Evolutionary conservation across 1,140 invertebrate genomes (phyloP).

Genomic region (Cyrtorhinus lividipennis): DNA sequence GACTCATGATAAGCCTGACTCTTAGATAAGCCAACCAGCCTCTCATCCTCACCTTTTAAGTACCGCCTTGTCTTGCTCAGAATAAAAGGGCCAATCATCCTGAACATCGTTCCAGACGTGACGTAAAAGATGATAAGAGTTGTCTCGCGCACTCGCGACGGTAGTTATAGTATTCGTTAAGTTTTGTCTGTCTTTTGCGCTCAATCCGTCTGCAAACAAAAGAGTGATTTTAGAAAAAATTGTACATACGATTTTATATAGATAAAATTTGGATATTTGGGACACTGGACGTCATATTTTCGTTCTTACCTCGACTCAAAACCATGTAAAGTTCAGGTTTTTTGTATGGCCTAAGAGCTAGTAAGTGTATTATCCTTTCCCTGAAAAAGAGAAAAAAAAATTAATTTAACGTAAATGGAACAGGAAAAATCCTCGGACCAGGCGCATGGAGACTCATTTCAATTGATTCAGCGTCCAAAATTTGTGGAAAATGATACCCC

Average conservation of each 20-base stretch:
- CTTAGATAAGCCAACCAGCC: no score
- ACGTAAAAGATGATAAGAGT: slow-evolving; percentile 70
- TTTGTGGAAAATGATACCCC: no score
- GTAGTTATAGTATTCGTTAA: slow-evolving; percentile 54
- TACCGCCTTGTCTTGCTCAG: slow-evolving; percentile 70
- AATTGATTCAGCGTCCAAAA: no score
- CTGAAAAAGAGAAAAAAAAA: slow-evolving; percentile 44
- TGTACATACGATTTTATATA: neutral
- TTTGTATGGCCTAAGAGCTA: slow-evolving; percentile 82
- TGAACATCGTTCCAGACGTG: slow-evolving; percentile 83
- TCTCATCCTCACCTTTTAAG: slow-evolving; percentile 79
- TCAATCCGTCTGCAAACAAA: slow-evolving; percentile 61
- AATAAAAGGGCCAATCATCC: slow-evolving; percentile 87
- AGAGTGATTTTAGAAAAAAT: neutral
- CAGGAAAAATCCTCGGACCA: no score
- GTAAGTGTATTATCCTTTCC: slow-evolving; percentile 81
- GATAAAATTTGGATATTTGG: neutral
- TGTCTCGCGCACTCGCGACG: slow-evolving; percentile 66
- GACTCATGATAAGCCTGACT: no score
- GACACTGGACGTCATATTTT: neutral
- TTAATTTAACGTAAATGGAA: no score
- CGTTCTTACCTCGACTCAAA: slow-evolving; percentile 51
- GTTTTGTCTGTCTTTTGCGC: slow-evolving; percentile 61
- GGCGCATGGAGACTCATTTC: no score
- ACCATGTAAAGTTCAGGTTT: slow-evolving; percentile 74